Conservation (phyloP, 1,140 invertebrate species). For the Akabosia matsudoensis region DNA sequence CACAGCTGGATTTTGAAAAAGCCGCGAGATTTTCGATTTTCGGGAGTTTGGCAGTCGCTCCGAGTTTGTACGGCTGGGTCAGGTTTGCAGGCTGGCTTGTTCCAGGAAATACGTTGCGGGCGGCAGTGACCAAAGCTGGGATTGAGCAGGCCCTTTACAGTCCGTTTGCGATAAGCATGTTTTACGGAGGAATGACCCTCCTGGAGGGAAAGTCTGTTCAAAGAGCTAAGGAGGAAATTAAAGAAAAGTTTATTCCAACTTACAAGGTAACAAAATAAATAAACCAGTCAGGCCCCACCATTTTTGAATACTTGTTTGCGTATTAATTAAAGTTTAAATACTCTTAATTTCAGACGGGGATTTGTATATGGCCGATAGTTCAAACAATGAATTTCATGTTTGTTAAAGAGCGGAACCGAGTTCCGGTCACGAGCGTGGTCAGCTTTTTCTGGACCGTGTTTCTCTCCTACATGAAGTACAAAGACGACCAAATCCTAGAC, state of each 20-base stretch:
- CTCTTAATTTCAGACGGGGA: conserved; percentile 61
- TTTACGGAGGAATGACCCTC: conserved; percentile 60
- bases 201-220: conserved; percentile 67
- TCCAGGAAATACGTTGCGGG: conserved; percentile 62
- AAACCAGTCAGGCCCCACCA: not conserved
- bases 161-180: conserved; percentile 66
- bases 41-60: conserved; percentile 67
- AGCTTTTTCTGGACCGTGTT: conserved; percentile 82
- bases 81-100: conserved; percentile 61
- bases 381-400: conserved; percentile 78
- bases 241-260: conserved; percentile 72
- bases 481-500: too few relatives aligned
- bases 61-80: conserved; percentile 68
- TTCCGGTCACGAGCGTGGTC: conserved; percentile 76
- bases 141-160: conserved; percentile 74
- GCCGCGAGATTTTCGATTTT: conserved; percentile 64
- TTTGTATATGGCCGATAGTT: conserved; percentile 74
- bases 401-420: conserved; percentile 72
- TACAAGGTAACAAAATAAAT: conserved; percentile 65
- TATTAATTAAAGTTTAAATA: conserved; percentile 31
- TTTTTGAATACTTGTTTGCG: not conserved
- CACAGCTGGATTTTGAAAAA: conserved; percentile 58
- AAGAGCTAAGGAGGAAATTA: conserved; percentile 66
- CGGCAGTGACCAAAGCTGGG: conserved; percentile 64
- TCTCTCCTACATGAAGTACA: conserved; percentile 83